phyloP scores from a whole-genome alignment of 2,888 invertebrate genomes.

The Rhagophthalmus giganteus region DNA sequence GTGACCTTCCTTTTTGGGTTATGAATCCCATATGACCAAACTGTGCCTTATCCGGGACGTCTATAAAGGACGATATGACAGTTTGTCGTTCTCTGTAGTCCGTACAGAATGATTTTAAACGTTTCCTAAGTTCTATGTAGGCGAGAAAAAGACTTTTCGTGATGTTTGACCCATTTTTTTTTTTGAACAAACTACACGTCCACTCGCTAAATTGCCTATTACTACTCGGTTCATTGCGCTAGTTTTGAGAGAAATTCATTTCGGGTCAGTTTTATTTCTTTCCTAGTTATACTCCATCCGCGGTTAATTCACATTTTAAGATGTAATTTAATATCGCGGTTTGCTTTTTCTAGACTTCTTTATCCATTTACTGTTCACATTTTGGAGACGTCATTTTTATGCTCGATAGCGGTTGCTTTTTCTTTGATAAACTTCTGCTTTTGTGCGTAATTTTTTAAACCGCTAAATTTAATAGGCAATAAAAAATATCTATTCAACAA shows the following conservation, averaged over 20 bases:
- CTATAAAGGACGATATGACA: constrained; percentile 24
- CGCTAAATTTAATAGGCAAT: too few relatives aligned
- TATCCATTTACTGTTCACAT: too few relatives aligned
- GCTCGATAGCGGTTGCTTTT: too few relatives aligned
- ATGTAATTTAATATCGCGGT: too few relatives aligned
- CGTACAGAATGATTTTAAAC: constrained; percentile 19
- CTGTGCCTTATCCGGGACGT: constrained; percentile 16
- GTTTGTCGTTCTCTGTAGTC: constrained; percentile 23
- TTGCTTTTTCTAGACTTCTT: too few relatives aligned
- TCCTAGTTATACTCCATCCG: constrained; percentile 4
- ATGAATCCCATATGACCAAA: constrained; percentile 29
- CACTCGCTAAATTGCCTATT: constrained; percentile 29
- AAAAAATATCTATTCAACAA: too few relatives aligned
- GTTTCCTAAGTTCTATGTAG: constrained; percentile 14
- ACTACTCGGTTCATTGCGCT: constrained; percentile 26
- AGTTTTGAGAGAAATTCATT: constrained; percentile 24
- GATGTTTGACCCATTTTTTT: constrained; percentile 12
- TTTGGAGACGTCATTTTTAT: too few relatives aligned
- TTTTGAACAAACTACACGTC: constrained; percentile 21
- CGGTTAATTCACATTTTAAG: background rate
- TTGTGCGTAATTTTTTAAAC: too few relatives aligned
- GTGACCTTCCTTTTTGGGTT: constrained; percentile 26
- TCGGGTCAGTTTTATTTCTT: constrained; percentile 13
- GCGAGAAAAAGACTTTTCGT: constrained; percentile 2
- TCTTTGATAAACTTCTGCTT: too few relatives aligned